Evolutionary conservation across 1,140 invertebrate genomes (phyloP).

Genomic region (Schlechtendalia chinensis): DNA sequence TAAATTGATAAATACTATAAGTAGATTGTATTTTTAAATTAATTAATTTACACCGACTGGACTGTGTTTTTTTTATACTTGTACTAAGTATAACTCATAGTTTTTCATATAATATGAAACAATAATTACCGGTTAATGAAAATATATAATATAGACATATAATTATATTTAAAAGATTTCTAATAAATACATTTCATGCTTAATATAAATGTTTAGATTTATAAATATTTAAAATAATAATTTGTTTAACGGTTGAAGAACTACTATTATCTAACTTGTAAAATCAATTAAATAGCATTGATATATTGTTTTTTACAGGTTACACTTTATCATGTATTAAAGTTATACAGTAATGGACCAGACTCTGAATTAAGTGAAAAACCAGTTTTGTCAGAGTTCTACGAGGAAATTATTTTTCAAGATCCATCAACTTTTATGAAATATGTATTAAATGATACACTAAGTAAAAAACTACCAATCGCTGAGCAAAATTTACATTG

Average conservation of each 20-base stretch:
- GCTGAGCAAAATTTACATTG: slow-evolving; percentile 85
- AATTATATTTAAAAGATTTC: not conserved
- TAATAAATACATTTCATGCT: too few relatives aligned
- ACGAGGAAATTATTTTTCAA: slow-evolving; percentile 97
- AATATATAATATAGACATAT: not conserved
- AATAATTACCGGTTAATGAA: not conserved
- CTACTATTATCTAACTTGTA: too few relatives aligned
- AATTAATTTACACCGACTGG: not conserved
- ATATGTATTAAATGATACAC: slow-evolving; percentile 71
- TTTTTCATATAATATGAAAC: not conserved
- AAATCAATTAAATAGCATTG: not conserved
- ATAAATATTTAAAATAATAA: too few relatives aligned
- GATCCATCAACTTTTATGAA: slow-evolving; percentile 94
- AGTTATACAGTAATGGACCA: slow-evolving; percentile 83
- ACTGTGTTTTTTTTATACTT: not conserved
- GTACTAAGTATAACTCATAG: not conserved
- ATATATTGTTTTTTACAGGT: slow-evolving; percentile 64
- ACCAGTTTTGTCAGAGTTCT: slow-evolving; percentile 56
- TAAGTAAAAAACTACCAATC: slow-evolving; percentile 71
- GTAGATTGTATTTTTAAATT: not conserved
- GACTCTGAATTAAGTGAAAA: slow-evolving; percentile 69
- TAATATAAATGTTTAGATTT: too few relatives aligned
- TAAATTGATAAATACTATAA: slow-evolving; percentile 27
- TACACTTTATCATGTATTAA: slow-evolving; percentile 92
- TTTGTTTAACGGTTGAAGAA: too few relatives aligned